phyloP scores from a whole-genome alignment of 2,797 vertebrate genomes.

The Pseudochirops corinnae region DNA sequence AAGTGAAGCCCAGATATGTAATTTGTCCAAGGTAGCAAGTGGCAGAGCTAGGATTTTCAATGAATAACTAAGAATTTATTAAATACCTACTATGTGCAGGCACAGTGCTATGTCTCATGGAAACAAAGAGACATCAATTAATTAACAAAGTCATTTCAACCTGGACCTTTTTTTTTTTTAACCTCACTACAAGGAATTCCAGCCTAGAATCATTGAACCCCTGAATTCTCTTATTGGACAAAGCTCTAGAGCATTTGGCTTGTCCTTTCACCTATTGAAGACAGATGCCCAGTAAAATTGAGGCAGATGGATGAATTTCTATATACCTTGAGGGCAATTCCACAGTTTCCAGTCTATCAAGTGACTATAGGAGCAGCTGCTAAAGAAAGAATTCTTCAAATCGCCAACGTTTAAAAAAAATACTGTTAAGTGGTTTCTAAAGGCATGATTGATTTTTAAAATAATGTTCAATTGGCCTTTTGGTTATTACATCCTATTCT shows the following conservation, averaged over 20 bases:
- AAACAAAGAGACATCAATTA: neutral
- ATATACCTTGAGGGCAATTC: neutral
- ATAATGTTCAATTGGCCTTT: neutral
- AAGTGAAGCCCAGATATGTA: neutral
- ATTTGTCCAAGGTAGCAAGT: neutral
- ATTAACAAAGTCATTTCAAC: neutral
- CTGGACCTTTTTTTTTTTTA: neutral
- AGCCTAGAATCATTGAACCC: neutral
- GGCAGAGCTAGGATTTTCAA: neutral
- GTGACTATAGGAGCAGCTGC: neutral
- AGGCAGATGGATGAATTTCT: neutral
- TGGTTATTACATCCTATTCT: neutral
- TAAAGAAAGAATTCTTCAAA: neutral
- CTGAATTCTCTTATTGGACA: neutral
- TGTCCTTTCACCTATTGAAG: no score
- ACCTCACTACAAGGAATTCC: neutral
- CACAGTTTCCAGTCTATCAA: neutral
- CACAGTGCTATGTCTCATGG: neutral
- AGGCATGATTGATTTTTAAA: neutral
- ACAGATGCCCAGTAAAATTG: neutral
- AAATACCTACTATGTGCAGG: neutral
- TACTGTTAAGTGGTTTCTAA: neutral
- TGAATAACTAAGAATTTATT: neutral
- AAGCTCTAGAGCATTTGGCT: neutral
- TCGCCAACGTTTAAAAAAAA: neutral